Evolutionary conservation across 2,113 vertebrate species (phyloP), one percentile per base, ranked within the genome.

Genomic region (Varanus komodoensis): DNA sequence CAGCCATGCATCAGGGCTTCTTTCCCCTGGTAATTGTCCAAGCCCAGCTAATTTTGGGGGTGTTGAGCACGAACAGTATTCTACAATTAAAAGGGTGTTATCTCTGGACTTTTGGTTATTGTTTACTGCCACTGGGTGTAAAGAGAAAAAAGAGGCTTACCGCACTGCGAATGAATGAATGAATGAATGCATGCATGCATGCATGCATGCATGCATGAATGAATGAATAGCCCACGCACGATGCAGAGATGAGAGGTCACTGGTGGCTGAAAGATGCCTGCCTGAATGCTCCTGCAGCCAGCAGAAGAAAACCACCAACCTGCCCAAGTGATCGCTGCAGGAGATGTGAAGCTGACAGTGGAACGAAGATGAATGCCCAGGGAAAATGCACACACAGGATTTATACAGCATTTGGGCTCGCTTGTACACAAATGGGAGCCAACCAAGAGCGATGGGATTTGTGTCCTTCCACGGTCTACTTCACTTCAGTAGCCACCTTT

Each of bases 321-420:
- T 88, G 88, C 84, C 92, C 83, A 68, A 74, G 92, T 84, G 93
- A 82, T 57, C 52, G 81, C 77, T 77, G 94, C 89, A 52, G 75
- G 92, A 93, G 92, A 92, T 68, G 32, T 48, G 25, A 67, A 78
- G 89, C 87, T 91, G 94, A 87, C 92, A 95, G 75, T 84, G 89
- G 69, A 94, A 95, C 91, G 90, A 93, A 94, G 84, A 94, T 0
- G 68, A 21, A 94, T 94, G 93, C 91, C 92, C 68, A 86, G 94
- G 89, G 9, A 61, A 92, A 93, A 81, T 1, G 87, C 91, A 89
- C 38, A 80, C 32, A 23, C 80, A 90, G 91, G 91, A 92, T 95
- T 94, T 92, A 92, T 93, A 68, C 54, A 91, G 88, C 93, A 91
- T 83, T 89, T 1, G 89, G 92, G 92, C 68, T 69, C 17, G 61